Evolutionary conservation across 2,888 invertebrate species (phyloP).

Genomic region (Adela reaumurella): DNA sequence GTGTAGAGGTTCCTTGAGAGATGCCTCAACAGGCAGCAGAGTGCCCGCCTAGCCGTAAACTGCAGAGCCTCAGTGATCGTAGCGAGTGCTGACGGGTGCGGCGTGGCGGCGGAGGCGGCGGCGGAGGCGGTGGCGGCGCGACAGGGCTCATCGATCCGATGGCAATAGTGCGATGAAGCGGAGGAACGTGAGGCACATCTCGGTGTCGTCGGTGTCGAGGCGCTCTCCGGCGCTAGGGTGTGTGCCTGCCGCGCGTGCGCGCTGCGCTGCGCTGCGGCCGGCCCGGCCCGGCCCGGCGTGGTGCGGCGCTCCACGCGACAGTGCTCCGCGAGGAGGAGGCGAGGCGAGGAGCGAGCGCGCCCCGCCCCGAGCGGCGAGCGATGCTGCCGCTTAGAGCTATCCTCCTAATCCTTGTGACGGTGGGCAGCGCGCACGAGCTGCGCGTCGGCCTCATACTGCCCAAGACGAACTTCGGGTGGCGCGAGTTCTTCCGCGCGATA

Average conservation of each 20-base stretch:
- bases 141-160: conserved; percentile 1
- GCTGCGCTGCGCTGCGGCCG: conserved; percentile 11
- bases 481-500: conserved; percentile 65
- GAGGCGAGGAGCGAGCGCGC: neutral
- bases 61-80: too few relatives aligned
- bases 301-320: conserved; percentile 12
- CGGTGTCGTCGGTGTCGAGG: neutral
- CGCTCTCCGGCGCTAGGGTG: too few relatives aligned
- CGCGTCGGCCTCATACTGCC: conserved; percentile 60
- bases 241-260: conserved; percentile 7
- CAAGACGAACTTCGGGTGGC: conserved; percentile 59
- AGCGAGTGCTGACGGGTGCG: conserved; percentile 3
- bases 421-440: conserved; percentile 19
- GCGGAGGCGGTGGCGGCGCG: conserved; percentile 7
- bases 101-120: conserved; percentile 6
- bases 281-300: neutral
- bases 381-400: neutral
- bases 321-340: conserved; percentile 12
- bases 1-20: too few relatives aligned
- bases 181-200: neutral
- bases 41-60: too few relatives aligned
- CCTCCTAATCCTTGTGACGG: neutral
- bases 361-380: conserved; percentile 1
- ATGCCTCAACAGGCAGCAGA: too few relatives aligned
- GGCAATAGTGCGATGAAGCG: neutral